phyloP scores from a whole-genome alignment of 2,888 invertebrate species.

The Syritta pipiens region DNA sequence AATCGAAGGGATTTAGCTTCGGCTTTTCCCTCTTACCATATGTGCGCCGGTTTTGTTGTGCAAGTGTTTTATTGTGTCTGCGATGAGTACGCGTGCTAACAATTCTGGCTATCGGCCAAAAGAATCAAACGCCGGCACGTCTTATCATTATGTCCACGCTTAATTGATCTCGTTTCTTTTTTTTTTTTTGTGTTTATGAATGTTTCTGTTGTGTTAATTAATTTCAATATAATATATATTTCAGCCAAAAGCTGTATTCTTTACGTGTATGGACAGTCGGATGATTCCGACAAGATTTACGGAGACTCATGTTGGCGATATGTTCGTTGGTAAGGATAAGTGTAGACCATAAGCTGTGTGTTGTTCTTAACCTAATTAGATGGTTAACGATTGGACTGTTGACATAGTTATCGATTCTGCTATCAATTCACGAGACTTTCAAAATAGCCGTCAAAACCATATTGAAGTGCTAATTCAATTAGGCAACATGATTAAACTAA shows the following conservation, averaged over 20 bases:
- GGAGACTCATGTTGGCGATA: slow-evolving; percentile 96
- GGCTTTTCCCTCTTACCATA: too few species aligned
- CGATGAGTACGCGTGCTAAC: neutral
- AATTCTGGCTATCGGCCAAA: slow-evolving; percentile 35
- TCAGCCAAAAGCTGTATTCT: slow-evolving; percentile 97
- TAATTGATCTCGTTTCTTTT: too few species aligned
- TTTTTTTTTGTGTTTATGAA: too few species aligned
- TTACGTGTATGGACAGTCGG: slow-evolving; percentile 98
- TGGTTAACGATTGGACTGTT: neutral
- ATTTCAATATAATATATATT: slow-evolving; percentile 73
- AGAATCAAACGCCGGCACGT: neutral
- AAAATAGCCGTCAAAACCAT: slow-evolving; percentile 15
- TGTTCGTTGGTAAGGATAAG: slow-evolving; percentile 91
- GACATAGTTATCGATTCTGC: neutral
- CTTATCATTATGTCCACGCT: slow-evolving; percentile 8
- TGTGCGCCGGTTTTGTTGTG: neutral
- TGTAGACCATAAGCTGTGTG: neutral
- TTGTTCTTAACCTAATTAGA: slow-evolving; percentile 23
- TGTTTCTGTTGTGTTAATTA: slow-evolving; percentile 67
- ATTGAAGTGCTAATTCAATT: slow-evolving; percentile 46
- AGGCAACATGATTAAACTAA: neutral
- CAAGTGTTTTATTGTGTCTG: neutral
- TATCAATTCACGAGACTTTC: slow-evolving; percentile 3
- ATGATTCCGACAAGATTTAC: slow-evolving; percentile 98
- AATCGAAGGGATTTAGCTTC: too few species aligned